A percentile compares a stretch with the other conserved stretches of the same genome.
Conservation (phyloP, 2,888 invertebrate species). For the Cantharis lateralis region DNA sequence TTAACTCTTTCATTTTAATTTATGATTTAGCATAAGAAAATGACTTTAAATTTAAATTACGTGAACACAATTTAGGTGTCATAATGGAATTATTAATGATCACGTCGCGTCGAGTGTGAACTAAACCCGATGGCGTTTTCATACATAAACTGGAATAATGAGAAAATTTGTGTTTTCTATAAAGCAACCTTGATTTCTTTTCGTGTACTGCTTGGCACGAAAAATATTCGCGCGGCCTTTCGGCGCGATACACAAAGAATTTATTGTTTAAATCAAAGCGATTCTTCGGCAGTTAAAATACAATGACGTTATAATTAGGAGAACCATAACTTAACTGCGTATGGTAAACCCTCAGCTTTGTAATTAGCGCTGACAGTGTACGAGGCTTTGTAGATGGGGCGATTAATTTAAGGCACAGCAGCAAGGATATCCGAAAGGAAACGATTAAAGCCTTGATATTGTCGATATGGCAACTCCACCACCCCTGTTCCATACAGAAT, state of each 20-base stretch:
- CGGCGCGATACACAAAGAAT: not conserved
- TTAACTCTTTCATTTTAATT: not conserved
- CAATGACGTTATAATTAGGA: conserved; percentile 41
- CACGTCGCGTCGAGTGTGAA: conserved; percentile 19
- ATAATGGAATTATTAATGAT: conserved; percentile 23
- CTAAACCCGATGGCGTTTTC: conserved; percentile 20
- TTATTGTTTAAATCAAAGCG: not conserved
- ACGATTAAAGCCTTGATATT: conserved; percentile 37
- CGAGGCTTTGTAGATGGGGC: conserved; percentile 27
- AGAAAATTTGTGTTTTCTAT: not conserved
- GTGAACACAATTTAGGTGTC: conserved; percentile 26
- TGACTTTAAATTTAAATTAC: not conserved
- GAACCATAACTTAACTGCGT: conserved; percentile 39
- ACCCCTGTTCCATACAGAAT: conserved; percentile 18
- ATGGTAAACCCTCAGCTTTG: conserved; percentile 39
- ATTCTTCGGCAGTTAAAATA: conserved; percentile 15
- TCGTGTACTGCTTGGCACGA: not conserved
- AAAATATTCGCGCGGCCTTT: not conserved
- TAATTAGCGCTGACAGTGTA: conserved; percentile 39
- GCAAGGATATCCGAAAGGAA: conserved; percentile 40
- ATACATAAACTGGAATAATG: conserved; percentile 19
- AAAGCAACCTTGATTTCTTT: not conserved
- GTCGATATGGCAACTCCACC: conserved; percentile 33
- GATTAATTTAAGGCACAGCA: conserved; percentile 28
- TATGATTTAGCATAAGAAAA: not conserved